A percentile compares a stretch with the other conserved stretches of the same genome.
These are phyloP conservation scores for Anhinga rufa DNA, from an alignment of 2,113 vertebrate genomes.

Conservation along the genomic window DNA sequence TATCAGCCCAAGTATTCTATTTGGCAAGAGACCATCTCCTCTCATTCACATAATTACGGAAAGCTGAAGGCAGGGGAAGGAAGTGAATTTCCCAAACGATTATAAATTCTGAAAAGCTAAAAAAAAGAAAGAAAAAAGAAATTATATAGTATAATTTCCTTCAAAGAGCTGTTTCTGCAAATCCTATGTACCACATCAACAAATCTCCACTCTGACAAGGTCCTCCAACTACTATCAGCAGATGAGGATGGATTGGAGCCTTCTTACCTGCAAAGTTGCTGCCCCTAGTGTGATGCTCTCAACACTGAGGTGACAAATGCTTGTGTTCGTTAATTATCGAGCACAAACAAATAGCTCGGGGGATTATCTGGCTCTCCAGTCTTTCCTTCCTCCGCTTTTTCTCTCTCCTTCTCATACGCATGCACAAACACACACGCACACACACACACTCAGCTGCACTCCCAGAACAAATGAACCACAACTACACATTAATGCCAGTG, in stretches of 20 bases:
- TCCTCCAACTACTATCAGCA: slow-evolving; percentile 61
- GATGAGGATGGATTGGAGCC: slow-evolving; percentile 66
- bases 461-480: background rate
- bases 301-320: background rate
- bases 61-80: background rate
- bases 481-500: background rate
- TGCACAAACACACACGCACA: too few relatives aligned
- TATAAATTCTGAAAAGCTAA: slow-evolving; percentile 42
- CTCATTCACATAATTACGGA: background rate
- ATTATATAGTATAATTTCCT: slow-evolving; percentile 59
- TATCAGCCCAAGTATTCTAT: background rate
- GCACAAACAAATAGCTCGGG: background rate
- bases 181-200: slow-evolving; percentile 56
- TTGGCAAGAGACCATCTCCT: background rate
- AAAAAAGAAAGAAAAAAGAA: background rate
- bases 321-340: background rate
- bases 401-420: background rate
- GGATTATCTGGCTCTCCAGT: background rate
- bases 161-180: slow-evolving; percentile 70
- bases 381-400: background rate
- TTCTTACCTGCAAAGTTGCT: slow-evolving; percentile 33
- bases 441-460: background rate
- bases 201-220: slow-evolving; percentile 64
- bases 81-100: slow-evolving; percentile 7
- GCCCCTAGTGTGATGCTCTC: background rate